Evolutionary conservation across 2,888 invertebrate genomes (phyloP).

Genomic region (Parnassius apollo): DNA sequence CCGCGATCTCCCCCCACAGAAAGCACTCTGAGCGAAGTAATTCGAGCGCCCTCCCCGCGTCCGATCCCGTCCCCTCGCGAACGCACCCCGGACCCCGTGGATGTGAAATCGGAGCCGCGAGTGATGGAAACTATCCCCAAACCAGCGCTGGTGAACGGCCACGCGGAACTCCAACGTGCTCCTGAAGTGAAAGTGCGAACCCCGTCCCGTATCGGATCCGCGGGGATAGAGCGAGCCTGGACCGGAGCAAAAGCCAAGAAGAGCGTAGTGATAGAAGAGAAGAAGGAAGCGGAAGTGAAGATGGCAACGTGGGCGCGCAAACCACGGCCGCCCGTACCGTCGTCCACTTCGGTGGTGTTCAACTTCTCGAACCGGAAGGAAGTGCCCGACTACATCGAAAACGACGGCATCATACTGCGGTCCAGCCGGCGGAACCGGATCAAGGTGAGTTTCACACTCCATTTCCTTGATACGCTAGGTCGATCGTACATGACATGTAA

Average conservation of each 20-base stretch:
- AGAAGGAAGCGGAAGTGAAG: slow-evolving; percentile 34
- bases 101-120: slow-evolving; percentile 29
- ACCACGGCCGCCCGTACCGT: slow-evolving; percentile 53
- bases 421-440: slow-evolving; percentile 84
- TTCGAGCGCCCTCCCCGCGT: slow-evolving; percentile 20
- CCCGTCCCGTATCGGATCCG: slow-evolving; percentile 49
- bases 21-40: slow-evolving; percentile 49
- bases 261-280: slow-evolving; percentile 29
- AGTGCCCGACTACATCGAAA: slow-evolving; percentile 95
- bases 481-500: no score
- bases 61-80: slow-evolving; percentile 28
- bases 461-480: not conserved
- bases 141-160: slow-evolving; percentile 45
- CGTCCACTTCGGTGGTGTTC: slow-evolving; percentile 89
- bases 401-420: slow-evolving; percentile 89
- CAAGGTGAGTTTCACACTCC: slow-evolving; percentile 82
- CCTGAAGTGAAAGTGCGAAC: slow-evolving; percentile 32
- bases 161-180: slow-evolving; percentile 34
- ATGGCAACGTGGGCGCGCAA: slow-evolving; percentile 38
- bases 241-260: slow-evolving; percentile 48
- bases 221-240: slow-evolving; percentile 64
- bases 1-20: slow-evolving; percentile 54
- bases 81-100: slow-evolving; percentile 31
- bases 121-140: slow-evolving; percentile 26
- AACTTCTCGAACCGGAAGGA: slow-evolving; percentile 92